These are phyloP conservation scores for Epizoanthus illoricatus DNA, from an alignment of 92 coral and sea anemone species.

Conservation along the genomic window DNA sequence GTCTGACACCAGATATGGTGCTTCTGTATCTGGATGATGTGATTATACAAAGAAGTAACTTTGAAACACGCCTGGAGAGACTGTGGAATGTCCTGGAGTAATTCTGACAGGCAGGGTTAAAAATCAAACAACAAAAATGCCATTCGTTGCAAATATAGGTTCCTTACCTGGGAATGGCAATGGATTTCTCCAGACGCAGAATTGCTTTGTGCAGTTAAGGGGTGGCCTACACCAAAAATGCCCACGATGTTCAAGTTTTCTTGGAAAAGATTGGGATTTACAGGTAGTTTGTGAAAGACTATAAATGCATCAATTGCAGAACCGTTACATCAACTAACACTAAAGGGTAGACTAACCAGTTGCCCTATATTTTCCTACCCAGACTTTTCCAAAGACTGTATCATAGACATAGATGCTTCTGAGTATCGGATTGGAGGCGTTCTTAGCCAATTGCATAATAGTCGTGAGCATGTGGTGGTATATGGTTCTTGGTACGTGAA, in stretches of 20 bases:
- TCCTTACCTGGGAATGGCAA: neutral
- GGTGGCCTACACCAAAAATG: neutral
- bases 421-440: neutral
- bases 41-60: too few relatives aligned
- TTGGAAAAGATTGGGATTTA: constrained; percentile 4
- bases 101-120: too few relatives aligned
- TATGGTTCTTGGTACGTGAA: neutral
- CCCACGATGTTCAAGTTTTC: neutral
- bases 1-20: too few relatives aligned
- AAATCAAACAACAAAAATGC: too few relatives aligned
- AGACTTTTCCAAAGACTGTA: constrained; percentile 8
- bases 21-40: too few relatives aligned
- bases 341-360: neutral
- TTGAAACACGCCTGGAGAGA: too few relatives aligned
- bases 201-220: neutral
- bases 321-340: constrained; percentile 17
- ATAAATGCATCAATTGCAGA: neutral
- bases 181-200: neutral
- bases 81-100: too few relatives aligned
- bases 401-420: neutral
- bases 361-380: neutral
- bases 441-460: neutral
- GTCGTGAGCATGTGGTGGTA: neutral
- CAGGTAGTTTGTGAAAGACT: constrained; percentile 3
- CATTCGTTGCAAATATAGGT: too few relatives aligned